Conservation (phyloP, 92 coral and sea anemone species). For the Umimayanthus chanpuru region DNA sequence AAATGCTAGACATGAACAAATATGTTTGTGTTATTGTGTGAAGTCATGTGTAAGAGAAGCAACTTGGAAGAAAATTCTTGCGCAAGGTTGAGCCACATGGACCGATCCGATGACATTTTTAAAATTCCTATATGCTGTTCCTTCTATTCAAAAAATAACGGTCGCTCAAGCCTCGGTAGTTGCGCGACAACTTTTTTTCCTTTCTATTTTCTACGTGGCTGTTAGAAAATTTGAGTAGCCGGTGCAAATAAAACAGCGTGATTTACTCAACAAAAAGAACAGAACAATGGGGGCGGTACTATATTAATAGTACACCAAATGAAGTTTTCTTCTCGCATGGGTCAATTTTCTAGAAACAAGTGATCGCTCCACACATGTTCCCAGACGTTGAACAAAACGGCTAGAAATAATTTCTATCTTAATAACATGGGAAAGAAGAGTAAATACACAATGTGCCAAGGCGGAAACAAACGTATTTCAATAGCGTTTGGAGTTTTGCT, state of each 20-base stretch:
- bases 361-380: neutral
- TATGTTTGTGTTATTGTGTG: constrained; percentile 26
- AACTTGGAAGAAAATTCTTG: neutral
- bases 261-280: constrained; percentile 31
- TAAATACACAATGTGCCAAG: neutral
- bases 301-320: constrained; percentile 28
- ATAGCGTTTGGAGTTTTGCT: neutral
- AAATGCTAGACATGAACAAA: constrained; percentile 6
- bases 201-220: neutral
- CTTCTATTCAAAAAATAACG: too few species aligned
- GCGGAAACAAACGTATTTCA: neutral
- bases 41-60: constrained; percentile 21
- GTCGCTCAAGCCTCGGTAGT: neutral
- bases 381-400: neutral
- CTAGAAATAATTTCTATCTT: neutral
- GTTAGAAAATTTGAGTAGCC: neutral
- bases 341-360: neutral
- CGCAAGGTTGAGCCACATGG: neutral
- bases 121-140: neutral
- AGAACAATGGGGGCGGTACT: constrained; percentile 24
- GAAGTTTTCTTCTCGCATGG: neutral
- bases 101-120: neutral
- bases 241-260: constrained; percentile 23
- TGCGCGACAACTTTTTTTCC: neutral
- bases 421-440: neutral